These are phyloP conservation scores for Oenanthe melanoleuca DNA, from an alignment of 2,113 vertebrate species.

Conservation along the genomic window DNA sequence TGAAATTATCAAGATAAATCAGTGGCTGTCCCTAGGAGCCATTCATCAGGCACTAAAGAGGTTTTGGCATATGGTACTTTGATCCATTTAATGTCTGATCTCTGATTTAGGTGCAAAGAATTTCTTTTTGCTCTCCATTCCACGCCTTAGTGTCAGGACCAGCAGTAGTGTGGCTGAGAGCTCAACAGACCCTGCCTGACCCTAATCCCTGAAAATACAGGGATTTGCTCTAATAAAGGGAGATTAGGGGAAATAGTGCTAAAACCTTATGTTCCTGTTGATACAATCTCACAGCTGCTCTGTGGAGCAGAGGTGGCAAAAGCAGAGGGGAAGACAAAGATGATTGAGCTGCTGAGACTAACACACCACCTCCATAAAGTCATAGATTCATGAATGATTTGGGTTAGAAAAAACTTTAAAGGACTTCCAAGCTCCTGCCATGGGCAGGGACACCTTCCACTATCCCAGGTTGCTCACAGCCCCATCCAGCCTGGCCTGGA, in stretches of 20 bases:
- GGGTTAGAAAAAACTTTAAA: not conserved
- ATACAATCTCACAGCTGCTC: not conserved
- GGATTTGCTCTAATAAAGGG: not conserved
- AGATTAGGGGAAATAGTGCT: not conserved
- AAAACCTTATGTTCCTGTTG: not conserved
- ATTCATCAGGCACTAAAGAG: not conserved
- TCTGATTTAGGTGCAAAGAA: not conserved
- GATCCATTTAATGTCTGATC: not conserved
- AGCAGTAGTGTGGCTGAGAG: not conserved
- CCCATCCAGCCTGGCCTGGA: fast-evolving
- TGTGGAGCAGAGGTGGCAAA: not conserved
- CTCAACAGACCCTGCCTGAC: not conserved
- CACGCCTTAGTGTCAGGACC: not conserved
- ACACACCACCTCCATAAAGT: not conserved
- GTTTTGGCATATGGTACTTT: not conserved
- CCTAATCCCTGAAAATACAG: not conserved
- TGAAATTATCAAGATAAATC: not conserved
- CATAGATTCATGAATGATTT: not conserved
- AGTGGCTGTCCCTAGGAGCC: not conserved
- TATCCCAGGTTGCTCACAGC: fast-evolving
- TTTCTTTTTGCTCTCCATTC: not conserved
- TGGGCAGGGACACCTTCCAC: not conserved
- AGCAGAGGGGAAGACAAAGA: not conserved
- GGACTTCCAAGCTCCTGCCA: not conserved
- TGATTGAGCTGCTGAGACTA: not conserved